phyloP scores from a whole-genome alignment of 2,113 vertebrate genomes.

The Passerina amoena region DNA sequence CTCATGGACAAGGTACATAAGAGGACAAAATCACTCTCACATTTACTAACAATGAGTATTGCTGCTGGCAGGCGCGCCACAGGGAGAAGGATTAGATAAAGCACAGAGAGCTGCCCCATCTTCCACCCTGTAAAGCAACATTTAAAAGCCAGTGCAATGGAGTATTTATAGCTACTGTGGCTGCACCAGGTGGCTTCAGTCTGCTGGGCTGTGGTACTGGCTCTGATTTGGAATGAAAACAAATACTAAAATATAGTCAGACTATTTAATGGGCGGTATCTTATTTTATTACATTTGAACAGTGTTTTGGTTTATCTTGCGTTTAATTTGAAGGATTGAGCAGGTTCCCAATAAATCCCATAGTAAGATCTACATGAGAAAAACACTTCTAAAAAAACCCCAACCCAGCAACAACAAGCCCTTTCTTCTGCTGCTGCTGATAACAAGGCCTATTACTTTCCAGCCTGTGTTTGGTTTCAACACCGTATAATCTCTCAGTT shows the following conservation, averaged over 20 bases:
- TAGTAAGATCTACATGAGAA: neutral
- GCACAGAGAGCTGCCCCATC: neutral
- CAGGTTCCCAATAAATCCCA: neutral
- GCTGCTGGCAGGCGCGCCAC: neutral
- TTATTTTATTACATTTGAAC: neutral
- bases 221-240: neutral
- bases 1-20: neutral
- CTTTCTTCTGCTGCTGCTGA: constrained; percentile 23
- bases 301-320: neutral
- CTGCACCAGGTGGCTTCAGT: neutral
- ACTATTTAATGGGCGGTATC: neutral
- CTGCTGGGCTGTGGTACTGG: neutral
- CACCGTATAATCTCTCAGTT: constrained; percentile 2
- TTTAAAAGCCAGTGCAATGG: neutral
- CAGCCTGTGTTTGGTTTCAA: constrained; percentile 31
- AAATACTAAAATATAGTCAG: neutral
- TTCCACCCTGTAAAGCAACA: neutral
- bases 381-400: neutral
- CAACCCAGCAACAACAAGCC: neutral
- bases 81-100: neutral
- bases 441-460: constrained; percentile 47
- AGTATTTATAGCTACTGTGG: neutral
- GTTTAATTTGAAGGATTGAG: neutral
- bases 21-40: neutral
- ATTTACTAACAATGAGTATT: neutral